These are phyloP conservation scores for Olivierus martensii DNA, from an alignment of 1,140 invertebrate species.

Conservation along the genomic window DNA sequence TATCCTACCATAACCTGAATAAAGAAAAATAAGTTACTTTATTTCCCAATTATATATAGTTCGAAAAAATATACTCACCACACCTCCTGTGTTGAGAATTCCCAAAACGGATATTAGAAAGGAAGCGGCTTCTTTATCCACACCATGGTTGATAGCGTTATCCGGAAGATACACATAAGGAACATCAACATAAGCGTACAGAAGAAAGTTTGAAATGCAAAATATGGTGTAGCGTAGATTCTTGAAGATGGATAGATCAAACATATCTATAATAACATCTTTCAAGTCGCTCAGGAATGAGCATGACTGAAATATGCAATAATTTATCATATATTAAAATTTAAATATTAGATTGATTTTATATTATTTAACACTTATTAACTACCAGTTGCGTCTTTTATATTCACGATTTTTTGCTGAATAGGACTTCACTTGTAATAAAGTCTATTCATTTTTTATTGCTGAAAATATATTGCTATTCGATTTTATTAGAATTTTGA, in stretches of 20 bases:
- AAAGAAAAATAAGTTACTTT: slow-evolving; percentile 6
- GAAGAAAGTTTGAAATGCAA: slow-evolving; percentile 65
- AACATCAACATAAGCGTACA: slow-evolving; percentile 75
- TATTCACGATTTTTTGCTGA: too few relatives aligned
- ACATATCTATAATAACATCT: slow-evolving; percentile 55
- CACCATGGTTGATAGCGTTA: slow-evolving; percentile 47
- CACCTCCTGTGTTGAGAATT: slow-evolving; percentile 69
- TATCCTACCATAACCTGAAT: slow-evolving; percentile 67
- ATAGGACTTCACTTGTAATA: too few relatives aligned
- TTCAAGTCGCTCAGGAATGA: slow-evolving; percentile 59
- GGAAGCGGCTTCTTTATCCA: slow-evolving; percentile 54
- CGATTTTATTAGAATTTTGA: too few relatives aligned
- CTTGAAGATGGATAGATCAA: slow-evolving; percentile 61
- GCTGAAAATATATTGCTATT: too few relatives aligned
- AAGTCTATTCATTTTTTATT: too few relatives aligned
- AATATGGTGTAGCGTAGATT: slow-evolving; percentile 62
- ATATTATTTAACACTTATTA: too few relatives aligned
- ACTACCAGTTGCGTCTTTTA: too few relatives aligned
- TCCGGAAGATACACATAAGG: slow-evolving; percentile 74
- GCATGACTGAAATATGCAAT: slow-evolving; percentile 47
- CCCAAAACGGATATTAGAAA: slow-evolving; percentile 72
- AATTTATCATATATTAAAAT: too few relatives aligned
- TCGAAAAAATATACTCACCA: slow-evolving; percentile 41
- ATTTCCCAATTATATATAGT: too few relatives aligned
- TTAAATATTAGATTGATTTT: too few relatives aligned